Base-by-base conservation (phyloP, 2,888 invertebrate genomes). In the Caenorhabditis japonica region DNA sequence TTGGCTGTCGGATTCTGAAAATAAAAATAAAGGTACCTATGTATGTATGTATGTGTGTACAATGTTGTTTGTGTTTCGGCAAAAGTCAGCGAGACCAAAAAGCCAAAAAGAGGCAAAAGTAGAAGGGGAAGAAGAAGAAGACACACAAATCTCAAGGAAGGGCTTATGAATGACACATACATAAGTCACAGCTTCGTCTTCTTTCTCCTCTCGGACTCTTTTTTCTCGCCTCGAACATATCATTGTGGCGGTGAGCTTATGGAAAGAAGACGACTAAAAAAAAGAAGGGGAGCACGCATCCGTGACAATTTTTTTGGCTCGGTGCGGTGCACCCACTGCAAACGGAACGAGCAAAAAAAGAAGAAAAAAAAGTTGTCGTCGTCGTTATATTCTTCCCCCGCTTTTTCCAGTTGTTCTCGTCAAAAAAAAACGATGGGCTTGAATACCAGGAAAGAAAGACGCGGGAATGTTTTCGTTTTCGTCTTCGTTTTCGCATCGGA, bases 1-100 rank as follows among this genome's bases (percentile, higher is more conserved):
- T 76, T 19, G 73, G 73, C 15, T 61, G 73, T 5, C 76, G 76
- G 12, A 74, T 66, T 36, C 76, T 76, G 73, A 8, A 70, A 60
- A 43, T 13, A 43, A 21, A 15, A 25, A 46, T 3, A 13, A 17
- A 17, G 21, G 25, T 19, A n/a, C n/a, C n/a, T n/a, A n/a, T n/a
- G n/a, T n/a, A n/a, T n/a, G n/a, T n/a, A n/a, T n/a, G n/a, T n/a
- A n/a, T n/a, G n/a, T n/a, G n/a, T n/a, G n/a, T n/a, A 44, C 15
- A 19, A 19, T 15, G n/a, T 39, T 39, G 39, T 15, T 39, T 39
- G 39, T 39, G n/a, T n/a, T n/a, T n/a, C n/a, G n/a, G n/a, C n/a
- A n/a, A n/a, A n/a, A n/a, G n/a, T n/a, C n/a, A n/a, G n/a, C n/a
- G n/a, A n/a, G 44, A 46, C 58, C 38, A 36, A 27, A 36, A 43